Evolutionary conservation across 2,797 vertebrate species (phyloP).

Genomic region (Propithecus deckenii): DNA sequence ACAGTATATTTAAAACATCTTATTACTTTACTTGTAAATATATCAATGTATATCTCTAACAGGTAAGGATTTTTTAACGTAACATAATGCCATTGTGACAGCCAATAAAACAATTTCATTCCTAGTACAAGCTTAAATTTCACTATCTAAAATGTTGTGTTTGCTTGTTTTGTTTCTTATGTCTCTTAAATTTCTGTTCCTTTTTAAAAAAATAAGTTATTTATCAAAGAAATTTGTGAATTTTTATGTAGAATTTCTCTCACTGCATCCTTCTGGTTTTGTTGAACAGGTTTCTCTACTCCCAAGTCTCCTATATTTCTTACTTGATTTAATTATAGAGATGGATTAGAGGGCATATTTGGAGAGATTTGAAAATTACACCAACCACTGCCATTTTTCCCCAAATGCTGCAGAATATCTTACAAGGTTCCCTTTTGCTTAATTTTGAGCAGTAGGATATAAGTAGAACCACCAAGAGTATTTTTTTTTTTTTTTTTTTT

Average conservation of each 20-base stretch:
- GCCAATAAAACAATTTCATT: not conserved
- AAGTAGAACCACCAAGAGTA: not conserved
- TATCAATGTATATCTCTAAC: not conserved
- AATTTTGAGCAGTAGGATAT: not conserved
- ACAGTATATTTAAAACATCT: not conserved
- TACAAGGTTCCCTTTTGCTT: not conserved
- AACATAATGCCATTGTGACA: not conserved
- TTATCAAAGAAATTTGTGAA: not conserved
- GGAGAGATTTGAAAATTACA: not conserved
- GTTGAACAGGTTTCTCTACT: not conserved
- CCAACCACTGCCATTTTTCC: not conserved
- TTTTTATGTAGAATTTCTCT: not conserved
- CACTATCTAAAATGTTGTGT: not conserved
- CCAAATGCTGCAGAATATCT: not conserved
- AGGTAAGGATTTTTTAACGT: not conserved
- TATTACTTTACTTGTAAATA: not conserved
- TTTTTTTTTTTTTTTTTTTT: no score
- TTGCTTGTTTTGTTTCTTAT: not conserved
- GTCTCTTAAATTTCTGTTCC: not conserved
- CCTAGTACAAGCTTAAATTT: not conserved
- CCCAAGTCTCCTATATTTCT: not conserved
- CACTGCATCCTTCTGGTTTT: not conserved
- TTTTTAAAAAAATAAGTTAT: not conserved
- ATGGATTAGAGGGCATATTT: not conserved
- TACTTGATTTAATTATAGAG: not conserved